phyloP scores from a whole-genome alignment of 2,888 invertebrate species.

The Anthrax anthrax region DNA sequence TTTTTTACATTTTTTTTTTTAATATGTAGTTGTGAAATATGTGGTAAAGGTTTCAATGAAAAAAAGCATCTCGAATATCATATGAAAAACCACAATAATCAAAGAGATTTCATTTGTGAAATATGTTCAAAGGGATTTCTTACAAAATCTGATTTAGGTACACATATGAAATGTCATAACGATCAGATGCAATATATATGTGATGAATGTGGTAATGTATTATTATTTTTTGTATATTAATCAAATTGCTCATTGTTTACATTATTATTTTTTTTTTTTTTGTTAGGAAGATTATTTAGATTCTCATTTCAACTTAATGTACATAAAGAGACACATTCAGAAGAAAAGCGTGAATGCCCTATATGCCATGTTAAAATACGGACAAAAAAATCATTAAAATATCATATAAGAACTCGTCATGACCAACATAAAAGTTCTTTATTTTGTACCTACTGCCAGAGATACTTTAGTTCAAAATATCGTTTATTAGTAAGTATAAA shows the following conservation, averaged over 20 bases:
- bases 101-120: no score
- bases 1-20: no score
- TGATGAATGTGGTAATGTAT: no score
- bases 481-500: constrained; percentile 1
- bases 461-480: background rate
- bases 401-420: background rate
- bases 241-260: no score
- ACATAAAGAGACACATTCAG: constrained; percentile 3
- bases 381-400: constrained; percentile 1
- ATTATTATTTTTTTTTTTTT: no score
- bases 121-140: constrained; percentile 1
- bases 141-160: background rate
- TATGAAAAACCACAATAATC: no score
- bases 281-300: constrained; percentile 1
- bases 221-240: no score
- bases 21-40: no score
- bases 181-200: background rate
- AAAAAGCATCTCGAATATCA: no score
- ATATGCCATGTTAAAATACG: constrained; percentile 1
- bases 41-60: no score
- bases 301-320: constrained; percentile 2
- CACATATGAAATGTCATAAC: constrained; percentile 2
- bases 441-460: background rate
- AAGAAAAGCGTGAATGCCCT: constrained; percentile 1
- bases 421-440: no score